Percentiles rank a stretch among this genome's conserved stretches.
Evolutionary conservation across 1,140 invertebrate species (phyloP).

Genomic region (Drosophila oshimai): DNA sequence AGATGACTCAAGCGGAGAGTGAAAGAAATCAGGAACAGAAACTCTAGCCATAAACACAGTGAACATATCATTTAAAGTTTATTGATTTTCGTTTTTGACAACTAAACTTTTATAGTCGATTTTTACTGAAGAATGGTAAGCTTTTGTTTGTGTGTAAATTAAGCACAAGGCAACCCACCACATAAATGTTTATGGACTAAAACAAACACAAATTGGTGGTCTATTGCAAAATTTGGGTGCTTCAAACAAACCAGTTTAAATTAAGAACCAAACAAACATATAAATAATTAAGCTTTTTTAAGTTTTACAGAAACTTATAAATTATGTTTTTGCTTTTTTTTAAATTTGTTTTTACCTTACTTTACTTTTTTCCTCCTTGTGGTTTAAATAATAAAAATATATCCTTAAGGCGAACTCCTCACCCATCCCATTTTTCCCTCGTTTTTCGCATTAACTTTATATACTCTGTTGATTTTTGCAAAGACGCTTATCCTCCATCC

Average conservation of each 20-base stretch:
- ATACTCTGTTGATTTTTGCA: not conserved
- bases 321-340: too few species aligned
- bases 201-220: not conserved
- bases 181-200: not conserved
- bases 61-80: not conserved
- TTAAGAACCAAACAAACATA: not conserved
- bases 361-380: too few species aligned
- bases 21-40: not conserved
- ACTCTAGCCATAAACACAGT: not conserved
- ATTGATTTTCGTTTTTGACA: not conserved
- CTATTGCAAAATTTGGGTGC: not conserved
- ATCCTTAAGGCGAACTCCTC: not conserved
- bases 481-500: not conserved
- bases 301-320: not conserved
- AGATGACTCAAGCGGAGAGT: conserved; percentile 4
- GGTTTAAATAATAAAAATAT: too few species aligned
- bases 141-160: not conserved
- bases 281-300: not conserved
- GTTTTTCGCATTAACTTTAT: not conserved
- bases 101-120: not conserved
- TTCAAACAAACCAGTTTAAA: not conserved
- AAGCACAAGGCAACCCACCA: not conserved
- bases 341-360: too few species aligned
- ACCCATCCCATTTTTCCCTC: not conserved
- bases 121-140: not conserved